Evolutionary conservation across 2,797 vertebrate species (phyloP), one percentile per base, ranked within the genome.

Genomic region (Hirundo rustica): DNA sequence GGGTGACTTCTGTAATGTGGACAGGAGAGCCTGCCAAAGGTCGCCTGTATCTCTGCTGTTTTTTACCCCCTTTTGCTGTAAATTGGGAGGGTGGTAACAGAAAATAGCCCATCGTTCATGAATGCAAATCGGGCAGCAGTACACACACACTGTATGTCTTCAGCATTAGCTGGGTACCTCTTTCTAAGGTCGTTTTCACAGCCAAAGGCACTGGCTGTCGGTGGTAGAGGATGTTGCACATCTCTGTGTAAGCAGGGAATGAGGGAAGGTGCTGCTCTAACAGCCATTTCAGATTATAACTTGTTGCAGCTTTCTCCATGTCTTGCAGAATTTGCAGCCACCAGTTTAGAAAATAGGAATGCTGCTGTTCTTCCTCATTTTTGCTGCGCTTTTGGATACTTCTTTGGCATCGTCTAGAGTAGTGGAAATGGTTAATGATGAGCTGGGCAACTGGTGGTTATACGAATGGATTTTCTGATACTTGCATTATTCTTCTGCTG

Each of bases 251-350:
- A 78, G 74, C 67, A 54, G 34, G 36, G 34, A 60, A 54, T 51
- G 60, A 76, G 38, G n/a, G 79, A 85, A 68, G 57, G 13, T 73
- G 45, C 42, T 54, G 57, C 48, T 91, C 18, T 38, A 65, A 75
- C 67, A 82, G 81, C 75, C 85, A 73, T 95, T 92, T 92, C 78
- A 42, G 45, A 44, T 85, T 27, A 19, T 67, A 80, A 93, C 84
- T 92, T 96, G 91, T 94, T 91, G 92, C 83, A 86, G 66, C 42
- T 86, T 88, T 66, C 55, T 9, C 58, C 27, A 0, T 6, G 30
- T 60, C 17, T 40, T 70, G 36, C 72, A 74, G 93, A 75, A 93
- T 95, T 70, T 91, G 17, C 83, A 71, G 38, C 34, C 29, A 25
- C 11, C 22, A 38, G 36, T 0, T 0, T 42, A 25, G 30, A 92